phyloP scores from a whole-genome alignment of 1,140 invertebrate species.

The Ips typographus region DNA sequence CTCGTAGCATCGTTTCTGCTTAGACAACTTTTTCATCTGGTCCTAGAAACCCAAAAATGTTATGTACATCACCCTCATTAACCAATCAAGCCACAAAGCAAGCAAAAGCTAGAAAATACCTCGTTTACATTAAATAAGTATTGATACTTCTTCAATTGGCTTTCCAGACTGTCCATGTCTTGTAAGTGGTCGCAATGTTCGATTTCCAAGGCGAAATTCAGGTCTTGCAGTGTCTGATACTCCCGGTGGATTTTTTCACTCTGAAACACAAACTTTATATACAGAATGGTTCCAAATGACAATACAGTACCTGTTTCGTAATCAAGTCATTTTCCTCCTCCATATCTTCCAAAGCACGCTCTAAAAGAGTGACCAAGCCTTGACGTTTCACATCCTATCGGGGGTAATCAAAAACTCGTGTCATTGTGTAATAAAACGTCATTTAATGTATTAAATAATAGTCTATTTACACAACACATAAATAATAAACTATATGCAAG shows the following conservation, averaged over 20 bases:
- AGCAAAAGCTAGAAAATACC: conserved; percentile 36
- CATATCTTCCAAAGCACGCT: conserved; percentile 19
- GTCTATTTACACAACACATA: too few relatives aligned
- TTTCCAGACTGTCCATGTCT: conserved; percentile 45
- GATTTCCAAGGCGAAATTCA: conserved; percentile 45
- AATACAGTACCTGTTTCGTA: conserved; percentile 15
- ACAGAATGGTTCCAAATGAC: too few relatives aligned
- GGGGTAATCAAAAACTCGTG: background rate
- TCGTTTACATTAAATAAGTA: conserved; percentile 38
- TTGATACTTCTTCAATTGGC: conserved; percentile 47
- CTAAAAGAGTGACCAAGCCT: conserved; percentile 15
- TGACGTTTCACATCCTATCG: conserved; percentile 23
- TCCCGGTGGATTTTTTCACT: conserved; percentile 12
- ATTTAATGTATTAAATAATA: too few relatives aligned
- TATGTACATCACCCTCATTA: background rate
- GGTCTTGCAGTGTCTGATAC: conserved; percentile 43
- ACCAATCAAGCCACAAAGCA: conserved; percentile 4
- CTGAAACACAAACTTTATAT: conserved; percentile 19
- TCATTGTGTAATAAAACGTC: background rate
- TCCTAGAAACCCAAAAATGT: conserved; percentile 7
- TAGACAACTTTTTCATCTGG: conserved; percentile 40
- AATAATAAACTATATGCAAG: too few relatives aligned
- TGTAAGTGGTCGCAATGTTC: conserved; percentile 46
- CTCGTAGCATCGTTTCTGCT: conserved; percentile 42
- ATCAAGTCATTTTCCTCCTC: conserved; percentile 30